Conservation (phyloP, 2,888 invertebrate species). For the Erynnis tages region DNA sequence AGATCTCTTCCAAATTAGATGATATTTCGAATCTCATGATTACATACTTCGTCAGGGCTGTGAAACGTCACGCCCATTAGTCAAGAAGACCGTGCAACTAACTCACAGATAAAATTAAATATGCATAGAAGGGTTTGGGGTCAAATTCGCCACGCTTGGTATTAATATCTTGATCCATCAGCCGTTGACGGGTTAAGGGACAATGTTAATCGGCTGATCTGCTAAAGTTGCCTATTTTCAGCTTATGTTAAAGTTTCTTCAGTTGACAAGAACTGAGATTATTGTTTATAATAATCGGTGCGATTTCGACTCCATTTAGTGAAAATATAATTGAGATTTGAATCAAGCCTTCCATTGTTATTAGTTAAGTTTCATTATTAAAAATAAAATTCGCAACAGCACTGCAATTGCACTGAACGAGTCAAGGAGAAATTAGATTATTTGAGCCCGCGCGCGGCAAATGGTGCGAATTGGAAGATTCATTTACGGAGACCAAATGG, state of each 20-base stretch:
- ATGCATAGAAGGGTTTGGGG: slow-evolving; percentile 64
- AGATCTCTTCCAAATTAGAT: slow-evolving; percentile 1
- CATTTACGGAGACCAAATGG: slow-evolving; percentile 33
- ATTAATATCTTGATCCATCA: slow-evolving; percentile 82
- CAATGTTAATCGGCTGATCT: too few relatives aligned
- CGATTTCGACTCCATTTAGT: too few relatives aligned
- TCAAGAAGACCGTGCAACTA: slow-evolving; percentile 15
- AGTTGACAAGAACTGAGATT: too few relatives aligned
- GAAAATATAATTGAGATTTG: too few relatives aligned
- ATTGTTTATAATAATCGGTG: too few relatives aligned
- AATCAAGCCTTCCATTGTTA: too few relatives aligned
- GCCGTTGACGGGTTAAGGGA: slow-evolving; percentile 73
- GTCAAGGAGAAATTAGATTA: slow-evolving; percentile 41
- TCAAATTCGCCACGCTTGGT: slow-evolving; percentile 76
- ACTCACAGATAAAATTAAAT: slow-evolving; percentile 31
- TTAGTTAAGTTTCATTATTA: not conserved
- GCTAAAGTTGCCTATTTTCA: too few relatives aligned
- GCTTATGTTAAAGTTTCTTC: too few relatives aligned
- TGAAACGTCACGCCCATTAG: slow-evolving; percentile 23
- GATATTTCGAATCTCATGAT: slow-evolving; percentile 20
- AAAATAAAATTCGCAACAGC: slow-evolving; percentile 1
- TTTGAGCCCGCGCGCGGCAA: slow-evolving; percentile 36
- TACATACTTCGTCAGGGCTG: slow-evolving; percentile 20
- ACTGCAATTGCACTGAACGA: slow-evolving; percentile 42
- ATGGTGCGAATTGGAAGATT: slow-evolving; percentile 46